Evolutionary conservation across 2,888 invertebrate species (phyloP).

Genomic region (Limnephilus rhombicus): DNA sequence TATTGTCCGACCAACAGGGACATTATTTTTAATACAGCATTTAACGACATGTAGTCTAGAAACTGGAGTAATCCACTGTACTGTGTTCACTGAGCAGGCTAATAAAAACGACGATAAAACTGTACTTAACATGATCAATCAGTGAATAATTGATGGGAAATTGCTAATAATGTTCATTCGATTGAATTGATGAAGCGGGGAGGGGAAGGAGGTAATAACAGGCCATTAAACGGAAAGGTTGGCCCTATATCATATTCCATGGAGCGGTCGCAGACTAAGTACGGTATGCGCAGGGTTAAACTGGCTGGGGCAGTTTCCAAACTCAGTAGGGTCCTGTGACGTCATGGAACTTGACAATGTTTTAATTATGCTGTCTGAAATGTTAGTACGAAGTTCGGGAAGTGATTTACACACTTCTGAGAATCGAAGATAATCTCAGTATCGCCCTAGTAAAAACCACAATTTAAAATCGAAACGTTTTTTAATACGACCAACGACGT

Average conservation of each 20-base stretch:
- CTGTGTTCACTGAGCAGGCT: not conserved
- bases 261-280: not conserved
- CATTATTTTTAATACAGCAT: not conserved
- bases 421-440: not conserved
- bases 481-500: too few relatives aligned
- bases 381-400: too few relatives aligned
- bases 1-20: not conserved
- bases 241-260: constrained; percentile 5
- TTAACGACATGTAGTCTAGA: not conserved
- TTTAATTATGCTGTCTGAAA: not conserved
- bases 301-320: not conserved
- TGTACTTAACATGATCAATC: constrained; percentile 24
- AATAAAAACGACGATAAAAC: constrained; percentile 28
- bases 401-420: too few relatives aligned
- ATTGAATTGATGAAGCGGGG: constrained; percentile 6
- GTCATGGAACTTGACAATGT: not conserved
- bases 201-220: not conserved
- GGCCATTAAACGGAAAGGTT: constrained; percentile 6
- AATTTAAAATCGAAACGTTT: not conserved
- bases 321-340: not conserved
- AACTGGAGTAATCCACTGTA: not conserved
- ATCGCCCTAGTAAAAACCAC: not conserved
- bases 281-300: not conserved
- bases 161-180: constrained; percentile 34
- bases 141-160: constrained; percentile 38